Conservation (phyloP, 2,888 invertebrate genomes). For the Andricus curvator region DNA sequence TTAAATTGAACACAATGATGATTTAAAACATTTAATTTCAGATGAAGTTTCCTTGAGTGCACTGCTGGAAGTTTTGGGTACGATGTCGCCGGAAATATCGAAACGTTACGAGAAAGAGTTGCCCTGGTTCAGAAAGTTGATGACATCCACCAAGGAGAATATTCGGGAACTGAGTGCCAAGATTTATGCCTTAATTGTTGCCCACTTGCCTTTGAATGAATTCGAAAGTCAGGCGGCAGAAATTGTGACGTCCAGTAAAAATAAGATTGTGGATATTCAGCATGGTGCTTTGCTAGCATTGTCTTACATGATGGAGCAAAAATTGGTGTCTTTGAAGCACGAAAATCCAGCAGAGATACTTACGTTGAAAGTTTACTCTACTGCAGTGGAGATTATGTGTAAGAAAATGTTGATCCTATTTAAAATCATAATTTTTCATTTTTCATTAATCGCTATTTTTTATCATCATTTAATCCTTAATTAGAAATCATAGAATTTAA, state of each 20-base stretch:
- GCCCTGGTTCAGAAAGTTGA: constrained; percentile 83
- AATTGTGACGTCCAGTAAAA: constrained; percentile 79
- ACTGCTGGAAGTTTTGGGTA: constrained; percentile 91
- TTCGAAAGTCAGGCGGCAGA: constrained; percentile 81
- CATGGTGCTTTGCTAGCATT: constrained; percentile 89
- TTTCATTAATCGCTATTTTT: too few species aligned
- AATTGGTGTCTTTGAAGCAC: constrained; percentile 80
- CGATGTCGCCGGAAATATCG: constrained; percentile 86
- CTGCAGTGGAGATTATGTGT: constrained; percentile 83
- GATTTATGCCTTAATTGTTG: constrained; percentile 87
- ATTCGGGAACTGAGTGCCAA: constrained; percentile 87
- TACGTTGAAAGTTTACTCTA: constrained; percentile 82
- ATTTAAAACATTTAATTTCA: constrained; percentile 64
- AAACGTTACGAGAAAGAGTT: constrained; percentile 83
- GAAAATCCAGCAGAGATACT: constrained; percentile 73
- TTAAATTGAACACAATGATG: too few species aligned
- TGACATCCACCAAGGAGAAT: constrained; percentile 87
- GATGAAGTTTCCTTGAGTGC: constrained; percentile 85
- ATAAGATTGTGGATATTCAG: constrained; percentile 85
- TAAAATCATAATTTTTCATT: too few species aligned
- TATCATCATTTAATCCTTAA: too few species aligned
- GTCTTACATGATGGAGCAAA: constrained; percentile 86
- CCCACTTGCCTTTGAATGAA: constrained; percentile 80
- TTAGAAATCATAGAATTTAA: not conserved
- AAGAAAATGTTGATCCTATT: constrained; percentile 60